Percentiles rank a stretch among this genome's conserved stretches.
phyloP scores from a whole-genome alignment of 2,113 vertebrate genomes.

The Malurus cyaneus region DNA sequence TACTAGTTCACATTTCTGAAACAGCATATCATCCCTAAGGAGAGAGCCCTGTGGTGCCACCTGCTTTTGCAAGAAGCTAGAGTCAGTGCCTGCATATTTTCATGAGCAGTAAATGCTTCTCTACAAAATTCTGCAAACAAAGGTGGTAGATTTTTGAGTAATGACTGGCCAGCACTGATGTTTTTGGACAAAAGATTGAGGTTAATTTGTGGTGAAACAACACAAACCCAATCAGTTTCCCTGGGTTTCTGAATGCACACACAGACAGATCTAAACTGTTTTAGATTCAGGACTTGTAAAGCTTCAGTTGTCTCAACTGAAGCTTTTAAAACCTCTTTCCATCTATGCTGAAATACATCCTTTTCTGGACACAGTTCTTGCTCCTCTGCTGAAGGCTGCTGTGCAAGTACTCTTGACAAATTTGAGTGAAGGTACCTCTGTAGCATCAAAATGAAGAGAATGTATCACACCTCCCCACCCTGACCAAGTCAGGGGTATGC shows the following conservation, averaged over 20 bases:
- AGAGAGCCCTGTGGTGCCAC: background rate
- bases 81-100: background rate
- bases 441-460: background rate
- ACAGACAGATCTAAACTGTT: background rate
- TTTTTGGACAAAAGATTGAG: background rate
- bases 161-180: background rate
- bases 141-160: background rate
- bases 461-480: accelerated
- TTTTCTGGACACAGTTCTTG: background rate
- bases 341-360: background rate
- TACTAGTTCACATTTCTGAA: background rate
- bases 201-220: background rate
- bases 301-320: background rate
- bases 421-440: background rate
- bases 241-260: background rate
- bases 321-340: background rate
- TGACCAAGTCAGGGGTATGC: background rate
- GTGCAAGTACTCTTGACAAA: background rate
- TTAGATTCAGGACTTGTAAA: background rate
- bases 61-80: background rate
- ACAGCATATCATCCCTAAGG: accelerated
- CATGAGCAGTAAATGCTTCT: background rate
- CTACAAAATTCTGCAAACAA: background rate
- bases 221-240: background rate
- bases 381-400: background rate